Evolutionary conservation across 2,113 vertebrate species (phyloP).

Genomic region (Pterocles burchelli): DNA sequence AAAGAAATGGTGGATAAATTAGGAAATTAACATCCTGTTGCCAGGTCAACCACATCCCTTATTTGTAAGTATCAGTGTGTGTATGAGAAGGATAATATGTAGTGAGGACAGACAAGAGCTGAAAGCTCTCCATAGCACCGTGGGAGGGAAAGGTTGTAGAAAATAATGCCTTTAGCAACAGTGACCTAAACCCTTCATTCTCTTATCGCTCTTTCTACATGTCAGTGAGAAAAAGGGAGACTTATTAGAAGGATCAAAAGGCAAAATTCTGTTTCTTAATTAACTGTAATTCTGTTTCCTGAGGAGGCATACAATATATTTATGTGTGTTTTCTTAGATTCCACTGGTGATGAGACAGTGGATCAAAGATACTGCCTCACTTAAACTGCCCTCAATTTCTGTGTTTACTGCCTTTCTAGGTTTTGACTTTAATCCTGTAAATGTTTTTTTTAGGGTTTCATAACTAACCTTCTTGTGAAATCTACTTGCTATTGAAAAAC

Average conservation of each 20-base stretch:
- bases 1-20: constrained; percentile 39
- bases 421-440: constrained; percentile 21
- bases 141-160: neutral
- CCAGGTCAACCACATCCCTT: constrained; percentile 49
- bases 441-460: neutral
- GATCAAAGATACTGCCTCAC: constrained; percentile 25
- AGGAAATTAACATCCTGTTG: constrained; percentile 50
- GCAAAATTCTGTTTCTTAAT: constrained; percentile 50
- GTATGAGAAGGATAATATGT: neutral
- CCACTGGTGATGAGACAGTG: neutral
- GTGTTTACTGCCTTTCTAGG: neutral
- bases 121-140: neutral
- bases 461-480: neutral
- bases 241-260: constrained; percentile 53
- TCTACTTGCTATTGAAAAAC: neutral
- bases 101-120: constrained; percentile 8
- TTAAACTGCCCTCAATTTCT: constrained; percentile 23
- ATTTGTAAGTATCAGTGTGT: constrained; percentile 1
- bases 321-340: constrained; percentile 30
- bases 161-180: constrained; percentile 37
- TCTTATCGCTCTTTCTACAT: neutral
- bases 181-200: constrained; percentile 27
- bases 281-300: constrained; percentile 51
- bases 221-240: neutral
- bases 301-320: neutral